Evolutionary conservation across 2,797 vertebrate species (phyloP), one percentile per base, ranked within the genome.

Genomic region (Valencia hispanica): DNA sequence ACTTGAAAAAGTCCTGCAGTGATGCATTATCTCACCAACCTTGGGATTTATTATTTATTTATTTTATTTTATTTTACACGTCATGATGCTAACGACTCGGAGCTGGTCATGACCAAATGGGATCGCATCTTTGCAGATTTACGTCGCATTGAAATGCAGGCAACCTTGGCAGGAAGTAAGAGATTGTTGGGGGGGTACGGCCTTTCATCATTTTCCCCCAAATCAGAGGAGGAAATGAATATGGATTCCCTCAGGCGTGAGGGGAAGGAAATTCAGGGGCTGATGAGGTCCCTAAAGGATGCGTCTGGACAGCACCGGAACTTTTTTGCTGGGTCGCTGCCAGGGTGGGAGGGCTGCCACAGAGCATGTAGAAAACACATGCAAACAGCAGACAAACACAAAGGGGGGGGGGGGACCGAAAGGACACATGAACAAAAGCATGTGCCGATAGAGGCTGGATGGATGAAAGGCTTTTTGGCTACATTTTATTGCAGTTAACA

Each of bases 151-250:
- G 91, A 94, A 94, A 94, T 93, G 92, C 92, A 91, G 87, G 90
- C 92, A 90, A 91, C 91, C 92, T 94, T 93, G 92, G 94, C 92
- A 94, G 93, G 93, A 94, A 93, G 91, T 89, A 87, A 91, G 91
- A 88, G 88, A 89, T 85, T 43, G 36, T 34, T 7, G 22, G 18
- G 20, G 41, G 27, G 87, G 90, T 87, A 89, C 91, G 92, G 94
- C 92, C 93, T 94, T 95, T 96, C 94, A 94, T 94, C 95, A 94
- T 94, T 93, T 92, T 86, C 86, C 91, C n/a, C 94, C 93, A 94
- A 96, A 95, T 95, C 94, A 94, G 95, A 93, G 87, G 90, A 95
- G 95, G 94, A 96, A 96, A 95, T 96, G 93, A 96, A 95, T 95
- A 95, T 95, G 94, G 94, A 95, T 95, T 94, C 94, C 94, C 94